Conservation (phyloP, 2,797 vertebrate genomes). For the Sparus aurata region DNA sequence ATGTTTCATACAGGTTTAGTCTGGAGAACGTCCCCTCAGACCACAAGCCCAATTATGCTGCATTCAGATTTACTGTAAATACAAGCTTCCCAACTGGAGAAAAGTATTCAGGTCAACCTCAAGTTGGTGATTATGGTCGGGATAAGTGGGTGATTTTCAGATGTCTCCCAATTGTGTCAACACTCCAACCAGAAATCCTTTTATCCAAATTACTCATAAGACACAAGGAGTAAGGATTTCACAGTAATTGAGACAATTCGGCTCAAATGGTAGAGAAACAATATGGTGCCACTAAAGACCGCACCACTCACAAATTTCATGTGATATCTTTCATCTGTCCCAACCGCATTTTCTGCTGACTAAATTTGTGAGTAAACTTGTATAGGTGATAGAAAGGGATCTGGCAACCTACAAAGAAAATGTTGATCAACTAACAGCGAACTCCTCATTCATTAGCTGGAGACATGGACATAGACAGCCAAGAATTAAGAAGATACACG, state of each 20-base stretch:
- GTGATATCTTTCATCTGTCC: not conserved
- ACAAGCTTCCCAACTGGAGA: constrained; percentile 37
- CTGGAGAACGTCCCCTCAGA: constrained; percentile 48
- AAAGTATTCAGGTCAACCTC: constrained; percentile 42
- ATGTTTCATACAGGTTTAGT: constrained; percentile 62
- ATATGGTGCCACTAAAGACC: constrained; percentile 27
- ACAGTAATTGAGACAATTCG: constrained; percentile 22
- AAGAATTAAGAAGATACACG: too few species aligned
- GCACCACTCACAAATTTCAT: not conserved
- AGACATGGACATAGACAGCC: not conserved
- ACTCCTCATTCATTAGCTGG: not conserved
- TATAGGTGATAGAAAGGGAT: constrained; percentile 62
- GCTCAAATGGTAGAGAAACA: constrained; percentile 37
- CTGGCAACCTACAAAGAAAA: constrained; percentile 25
- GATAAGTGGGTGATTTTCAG: constrained; percentile 44
- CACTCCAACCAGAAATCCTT: constrained; percentile 36
- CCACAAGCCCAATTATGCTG: constrained; percentile 51
- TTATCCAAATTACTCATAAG: constrained; percentile 38
- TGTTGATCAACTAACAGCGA: not conserved
- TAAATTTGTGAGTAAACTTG: constrained; percentile 60
- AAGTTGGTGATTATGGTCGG: constrained; percentile 43
- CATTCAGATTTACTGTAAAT: constrained; percentile 64
- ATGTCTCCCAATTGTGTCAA: constrained; percentile 46
- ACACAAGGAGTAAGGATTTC: constrained; percentile 31
- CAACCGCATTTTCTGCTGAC: not conserved